Percentiles rank a stretch among this genome's conserved stretches.
Evolutionary conservation across 2,888 invertebrate species (phyloP).

Genomic region (Brachyptera putata): DNA sequence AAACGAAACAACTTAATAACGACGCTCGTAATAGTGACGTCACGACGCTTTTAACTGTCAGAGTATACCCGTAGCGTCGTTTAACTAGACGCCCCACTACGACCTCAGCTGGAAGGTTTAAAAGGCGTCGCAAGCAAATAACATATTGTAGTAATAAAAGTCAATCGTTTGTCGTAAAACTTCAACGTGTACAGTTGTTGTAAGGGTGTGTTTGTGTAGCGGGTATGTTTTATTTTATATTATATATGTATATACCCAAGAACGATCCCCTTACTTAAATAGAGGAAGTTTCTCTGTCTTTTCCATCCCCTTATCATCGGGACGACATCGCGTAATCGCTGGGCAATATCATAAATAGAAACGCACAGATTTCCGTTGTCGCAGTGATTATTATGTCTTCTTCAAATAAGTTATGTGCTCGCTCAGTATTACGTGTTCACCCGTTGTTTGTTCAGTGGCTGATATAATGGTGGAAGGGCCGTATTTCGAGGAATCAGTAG

Average conservation of each 20-base stretch:
- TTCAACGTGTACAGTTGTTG: neutral
- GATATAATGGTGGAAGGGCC: too few relatives aligned
- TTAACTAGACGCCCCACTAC: slow-evolving; percentile 16
- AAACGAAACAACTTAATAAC: too few relatives aligned
- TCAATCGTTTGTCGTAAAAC: slow-evolving; percentile 24
- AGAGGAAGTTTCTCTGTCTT: neutral
- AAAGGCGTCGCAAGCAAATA: slow-evolving; percentile 22
- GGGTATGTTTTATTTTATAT: neutral
- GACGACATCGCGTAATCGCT: slow-evolving; percentile 1
- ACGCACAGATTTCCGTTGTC: slow-evolving; percentile 8
- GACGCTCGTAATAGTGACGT: too few relatives aligned
- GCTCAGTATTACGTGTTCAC: too few relatives aligned
- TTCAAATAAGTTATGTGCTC: too few relatives aligned
- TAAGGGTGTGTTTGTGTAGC: neutral
- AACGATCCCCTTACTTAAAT: slow-evolving; percentile 15
- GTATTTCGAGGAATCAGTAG: too few relatives aligned
- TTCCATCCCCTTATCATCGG: neutral
- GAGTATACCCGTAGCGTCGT: too few relatives aligned
- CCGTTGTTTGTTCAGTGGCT: too few relatives aligned
- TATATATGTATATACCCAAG: too few relatives aligned
- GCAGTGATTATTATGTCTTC: neutral
- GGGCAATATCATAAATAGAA: slow-evolving; percentile 10
- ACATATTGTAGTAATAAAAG: slow-evolving; percentile 28
- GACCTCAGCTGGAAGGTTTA: slow-evolving; percentile 24
- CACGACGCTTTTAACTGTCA: too few relatives aligned